phyloP scores from a whole-genome alignment of 2,797 vertebrate species.

The Tolypeutes matacus region DNA sequence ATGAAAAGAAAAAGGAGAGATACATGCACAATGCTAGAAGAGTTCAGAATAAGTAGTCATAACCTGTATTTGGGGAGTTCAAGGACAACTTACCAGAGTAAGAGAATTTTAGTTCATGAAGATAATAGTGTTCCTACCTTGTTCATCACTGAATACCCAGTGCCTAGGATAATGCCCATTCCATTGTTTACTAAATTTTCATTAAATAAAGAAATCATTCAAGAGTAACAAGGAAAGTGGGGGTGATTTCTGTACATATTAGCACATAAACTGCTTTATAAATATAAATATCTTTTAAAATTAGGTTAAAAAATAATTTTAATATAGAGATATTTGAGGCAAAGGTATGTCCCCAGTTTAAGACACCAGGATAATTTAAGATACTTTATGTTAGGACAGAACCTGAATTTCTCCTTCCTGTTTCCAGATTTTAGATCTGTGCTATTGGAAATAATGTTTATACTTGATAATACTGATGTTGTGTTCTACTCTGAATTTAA shows the following conservation, averaged over 20 bases:
- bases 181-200: neutral
- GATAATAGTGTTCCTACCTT: neutral
- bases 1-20: neutral
- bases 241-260: neutral
- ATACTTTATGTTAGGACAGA: neutral
- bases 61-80: neutral
- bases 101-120: neutral
- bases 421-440: neutral
- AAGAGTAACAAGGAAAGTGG: neutral
- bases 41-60: neutral
- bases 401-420: neutral
- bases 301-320: neutral
- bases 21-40: neutral
- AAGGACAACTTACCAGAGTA: neutral
- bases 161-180: neutral
- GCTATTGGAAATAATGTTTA: neutral
- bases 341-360: neutral
- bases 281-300: neutral
- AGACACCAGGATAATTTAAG: neutral
- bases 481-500: neutral
- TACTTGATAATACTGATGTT: neutral
- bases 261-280: neutral
- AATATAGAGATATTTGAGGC: neutral
- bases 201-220: neutral
- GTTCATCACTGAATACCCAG: neutral